Percentiles rank a stretch among this genome's conserved stretches.
phyloP scores from a whole-genome alignment of 2,113 vertebrate genomes.

The Glareola pratincola region DNA sequence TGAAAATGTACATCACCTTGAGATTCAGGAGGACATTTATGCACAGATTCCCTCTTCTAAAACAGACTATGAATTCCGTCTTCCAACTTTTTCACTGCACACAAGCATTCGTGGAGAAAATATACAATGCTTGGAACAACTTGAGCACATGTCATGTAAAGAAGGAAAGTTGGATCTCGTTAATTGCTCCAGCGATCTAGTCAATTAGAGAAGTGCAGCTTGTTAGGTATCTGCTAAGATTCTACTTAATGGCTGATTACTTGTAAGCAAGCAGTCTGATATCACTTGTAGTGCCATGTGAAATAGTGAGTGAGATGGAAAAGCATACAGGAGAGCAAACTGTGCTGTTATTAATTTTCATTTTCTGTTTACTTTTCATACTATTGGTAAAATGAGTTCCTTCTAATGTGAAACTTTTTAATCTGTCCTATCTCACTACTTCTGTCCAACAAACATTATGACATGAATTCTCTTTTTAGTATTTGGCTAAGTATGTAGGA shows the following conservation, averaged over 20 bases:
- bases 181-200: conserved; percentile 45
- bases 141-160: neutral
- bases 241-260: conserved; percentile 18
- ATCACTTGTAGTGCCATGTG: neutral
- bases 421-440: neutral
- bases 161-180: neutral
- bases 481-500: neutral
- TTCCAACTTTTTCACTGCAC: neutral
- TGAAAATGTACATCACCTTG: neutral
- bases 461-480: neutral
- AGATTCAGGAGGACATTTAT: neutral
- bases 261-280: neutral
- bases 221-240: conserved; percentile 32
- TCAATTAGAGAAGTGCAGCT: conserved; percentile 32
- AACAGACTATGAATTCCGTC: neutral
- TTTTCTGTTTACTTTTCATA: neutral
- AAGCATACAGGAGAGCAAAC: neutral
- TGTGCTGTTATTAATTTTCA: neutral
- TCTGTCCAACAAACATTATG: neutral
- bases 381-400: neutral
- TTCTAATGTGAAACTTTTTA: neutral
- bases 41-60: neutral
- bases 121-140: neutral
- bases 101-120: neutral
- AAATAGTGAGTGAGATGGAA: neutral